Evolutionary conservation across 2,113 vertebrate genomes (phyloP).

Genomic region (Leucosticte australis): DNA sequence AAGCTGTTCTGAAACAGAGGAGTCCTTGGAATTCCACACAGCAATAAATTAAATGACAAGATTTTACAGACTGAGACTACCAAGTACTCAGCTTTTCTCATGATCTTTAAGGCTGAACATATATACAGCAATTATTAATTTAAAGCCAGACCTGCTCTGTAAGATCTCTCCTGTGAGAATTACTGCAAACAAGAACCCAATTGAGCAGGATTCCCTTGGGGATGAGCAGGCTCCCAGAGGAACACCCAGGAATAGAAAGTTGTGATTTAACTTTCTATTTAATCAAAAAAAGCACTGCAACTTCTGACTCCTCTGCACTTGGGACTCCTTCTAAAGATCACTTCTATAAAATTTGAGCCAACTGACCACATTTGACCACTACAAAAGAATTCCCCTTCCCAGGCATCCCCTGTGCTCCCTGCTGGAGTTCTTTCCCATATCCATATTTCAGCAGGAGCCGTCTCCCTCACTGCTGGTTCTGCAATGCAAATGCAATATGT

Average conservation of each 20-base stretch:
- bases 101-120: background rate
- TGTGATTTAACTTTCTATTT: background rate
- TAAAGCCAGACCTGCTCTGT: background rate
- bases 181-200: background rate
- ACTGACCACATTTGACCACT: background rate
- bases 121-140: background rate
- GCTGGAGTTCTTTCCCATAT: background rate
- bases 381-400: background rate
- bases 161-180: background rate
- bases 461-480: slow-evolving; percentile 6
- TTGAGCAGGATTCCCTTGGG: background rate
- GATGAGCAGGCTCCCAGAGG: background rate
- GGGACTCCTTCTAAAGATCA: background rate
- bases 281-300: background rate
- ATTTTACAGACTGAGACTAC: background rate
- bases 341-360: background rate
- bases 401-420: background rate
- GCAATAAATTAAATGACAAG: background rate
- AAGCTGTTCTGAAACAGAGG: background rate
- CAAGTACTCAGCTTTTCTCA: background rate
- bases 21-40: background rate
- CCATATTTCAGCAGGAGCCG: background rate
- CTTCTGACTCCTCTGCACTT: background rate
- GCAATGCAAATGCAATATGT: slow-evolving; percentile 58
- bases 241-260: background rate